Evolutionary conservation across 2,888 invertebrate genomes (phyloP), one percentile per base, ranked within the genome.

Genomic region (Parelbella ahira): DNA sequence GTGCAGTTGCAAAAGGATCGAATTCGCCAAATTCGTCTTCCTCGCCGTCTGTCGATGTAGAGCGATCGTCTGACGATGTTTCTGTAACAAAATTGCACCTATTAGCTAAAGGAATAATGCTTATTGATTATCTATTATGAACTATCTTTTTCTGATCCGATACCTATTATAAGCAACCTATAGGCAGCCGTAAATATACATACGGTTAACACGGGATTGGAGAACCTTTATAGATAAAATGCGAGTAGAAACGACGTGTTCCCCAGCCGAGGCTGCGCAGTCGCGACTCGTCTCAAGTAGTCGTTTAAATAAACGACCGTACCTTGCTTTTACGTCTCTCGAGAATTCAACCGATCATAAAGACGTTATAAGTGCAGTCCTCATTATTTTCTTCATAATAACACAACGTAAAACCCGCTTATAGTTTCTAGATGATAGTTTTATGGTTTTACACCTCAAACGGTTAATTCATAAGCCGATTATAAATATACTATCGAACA

Each of bases 1-100:
- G 88, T 34, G 89, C 88, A 49, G 80, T 83, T 11, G 82, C 83
- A 52, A 83, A 86, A 19, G 79, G 82, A 62, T 81, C 84, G 44
- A 87, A 84, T 58, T 86, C 87, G n/a, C 88, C 80, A 47, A 88
- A 87, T 51, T 89, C 88, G 75, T 91, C 91, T 58, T 90, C 90
- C 63, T 90, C 90, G 41, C 87, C 91, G 46, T 89, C 90, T 34
- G 88, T 86, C 47, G 90, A 89, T 67, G 81, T 65, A 25, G 90
- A 89, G 63, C 77, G 63, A 39, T 74, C 73, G 51, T 81, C 81
- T 50, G 82, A 83, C 34, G 82, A 77, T 48, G 87, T 75, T 71
- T 87, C 87, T 87, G 57, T 10, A 77, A 82, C 68, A 71, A 80
- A n/a, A n/a, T n/a, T n/a, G n/a, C n/a, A n/a, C n/a, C n/a, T n/a